These are phyloP conservation scores for Epinephelus malabaricus DNA, from an alignment of 2,797 vertebrate species.

Conservation along the genomic window DNA sequence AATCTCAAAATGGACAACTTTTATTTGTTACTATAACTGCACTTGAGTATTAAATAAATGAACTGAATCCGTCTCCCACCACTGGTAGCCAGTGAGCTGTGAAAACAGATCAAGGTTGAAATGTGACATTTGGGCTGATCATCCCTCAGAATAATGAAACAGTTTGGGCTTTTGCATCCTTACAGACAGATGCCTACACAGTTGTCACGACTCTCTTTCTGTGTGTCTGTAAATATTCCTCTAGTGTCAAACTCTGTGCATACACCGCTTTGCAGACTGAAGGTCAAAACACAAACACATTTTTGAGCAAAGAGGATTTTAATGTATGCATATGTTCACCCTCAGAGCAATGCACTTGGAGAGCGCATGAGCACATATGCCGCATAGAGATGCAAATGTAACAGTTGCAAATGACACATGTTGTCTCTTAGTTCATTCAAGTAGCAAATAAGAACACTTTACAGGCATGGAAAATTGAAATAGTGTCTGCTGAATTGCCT, in stretches of 20 bases:
- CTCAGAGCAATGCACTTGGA: neutral
- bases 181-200: neutral
- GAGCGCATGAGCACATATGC: slow-evolving; percentile 2
- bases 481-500: slow-evolving; percentile 32
- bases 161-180: neutral
- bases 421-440: slow-evolving; percentile 38
- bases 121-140: neutral
- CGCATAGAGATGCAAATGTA: slow-evolving; percentile 64
- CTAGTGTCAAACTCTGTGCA: neutral
- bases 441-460: slow-evolving; percentile 28
- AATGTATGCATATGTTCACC: neutral
- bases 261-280: neutral
- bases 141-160: neutral
- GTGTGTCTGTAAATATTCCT: neutral
- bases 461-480: slow-evolving; percentile 36
- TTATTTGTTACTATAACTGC: neutral
- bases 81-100: neutral
- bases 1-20: neutral
- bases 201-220: neutral
- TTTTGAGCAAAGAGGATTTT: neutral
- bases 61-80: neutral
- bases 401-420: slow-evolving; percentile 68
- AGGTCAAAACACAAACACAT: slow-evolving; percentile 12
- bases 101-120: neutral
- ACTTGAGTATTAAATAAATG: neutral